Evolutionary conservation across 2,113 vertebrate species (phyloP).

Genomic region (Seriola aureovittata): DNA sequence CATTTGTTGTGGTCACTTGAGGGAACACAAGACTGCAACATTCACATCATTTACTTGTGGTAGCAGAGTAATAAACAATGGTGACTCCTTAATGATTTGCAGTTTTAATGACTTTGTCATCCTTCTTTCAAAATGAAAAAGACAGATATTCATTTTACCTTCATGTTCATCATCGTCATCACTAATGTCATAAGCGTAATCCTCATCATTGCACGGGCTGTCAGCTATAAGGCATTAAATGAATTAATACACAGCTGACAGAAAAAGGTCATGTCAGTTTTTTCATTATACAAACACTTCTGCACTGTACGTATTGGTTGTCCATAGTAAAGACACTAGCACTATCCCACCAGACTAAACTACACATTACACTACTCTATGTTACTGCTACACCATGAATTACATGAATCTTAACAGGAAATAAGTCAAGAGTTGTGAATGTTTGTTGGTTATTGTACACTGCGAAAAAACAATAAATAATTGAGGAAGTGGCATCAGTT

Average conservation of each 20-base stretch:
- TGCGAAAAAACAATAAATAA: constrained; percentile 5
- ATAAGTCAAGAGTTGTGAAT: not conserved
- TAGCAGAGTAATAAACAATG: not conserved
- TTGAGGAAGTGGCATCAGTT: not conserved
- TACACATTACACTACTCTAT: not conserved
- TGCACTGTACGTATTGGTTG: not conserved
- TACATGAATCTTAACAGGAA: not conserved
- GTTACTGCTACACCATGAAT: not conserved
- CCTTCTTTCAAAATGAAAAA: constrained; percentile 18
- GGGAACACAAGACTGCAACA: not conserved
- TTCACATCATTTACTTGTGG: constrained; percentile 1
- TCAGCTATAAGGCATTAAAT: constrained; percentile 57
- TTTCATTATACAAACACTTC: not conserved
- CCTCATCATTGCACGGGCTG: constrained; percentile 34
- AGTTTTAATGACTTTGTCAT: constrained; percentile 45
- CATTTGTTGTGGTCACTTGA: not conserved
- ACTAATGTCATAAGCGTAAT: constrained; percentile 32
- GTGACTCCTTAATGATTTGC: not conserved
- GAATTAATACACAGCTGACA: constrained; percentile 25
- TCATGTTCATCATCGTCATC: constrained; percentile 52
- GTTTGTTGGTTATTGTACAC: constrained; percentile 4
- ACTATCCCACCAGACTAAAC: not conserved
- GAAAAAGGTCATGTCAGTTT: not conserved
- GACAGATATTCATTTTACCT: constrained; percentile 50
- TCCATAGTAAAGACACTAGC: not conserved